Evolutionary conservation across 2,888 invertebrate species (phyloP).

Genomic region (Parascotia fuliginaria): DNA sequence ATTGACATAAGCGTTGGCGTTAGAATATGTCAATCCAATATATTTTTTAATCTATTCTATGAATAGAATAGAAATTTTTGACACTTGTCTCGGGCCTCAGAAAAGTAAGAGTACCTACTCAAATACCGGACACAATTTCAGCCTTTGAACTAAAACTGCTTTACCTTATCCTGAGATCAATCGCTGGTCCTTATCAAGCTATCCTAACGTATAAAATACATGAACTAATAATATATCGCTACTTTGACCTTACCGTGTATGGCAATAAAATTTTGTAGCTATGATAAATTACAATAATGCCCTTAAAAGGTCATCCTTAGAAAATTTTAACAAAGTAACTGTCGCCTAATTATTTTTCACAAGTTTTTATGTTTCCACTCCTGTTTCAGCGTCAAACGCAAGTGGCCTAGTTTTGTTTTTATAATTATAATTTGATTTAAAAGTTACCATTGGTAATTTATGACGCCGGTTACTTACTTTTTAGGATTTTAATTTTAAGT

Average conservation of each 20-base stretch:
- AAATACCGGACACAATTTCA: no score
- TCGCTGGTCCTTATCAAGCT: no score
- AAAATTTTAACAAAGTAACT: slow-evolving; percentile 30
- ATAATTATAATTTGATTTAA: slow-evolving; percentile 34
- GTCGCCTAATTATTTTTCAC: slow-evolving; percentile 33
- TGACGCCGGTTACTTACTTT: slow-evolving; percentile 14
- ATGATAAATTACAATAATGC: slow-evolving; percentile 27
- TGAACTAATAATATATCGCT: no score
- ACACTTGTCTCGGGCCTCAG: no score
- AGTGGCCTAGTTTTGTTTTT: slow-evolving; percentile 33
- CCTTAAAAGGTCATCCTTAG: slow-evolving; percentile 19
- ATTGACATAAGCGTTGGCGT: no score
- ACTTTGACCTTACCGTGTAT: not conserved
- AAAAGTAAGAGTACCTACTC: no score
- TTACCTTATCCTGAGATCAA: no score
- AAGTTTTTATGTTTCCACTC: slow-evolving; percentile 37
- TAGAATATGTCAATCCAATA: no score
- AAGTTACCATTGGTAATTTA: slow-evolving; percentile 28
- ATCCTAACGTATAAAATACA: no score
- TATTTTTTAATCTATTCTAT: no score
- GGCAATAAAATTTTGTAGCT: slow-evolving; percentile 11
- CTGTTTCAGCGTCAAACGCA: slow-evolving; percentile 34
- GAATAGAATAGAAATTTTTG: no score
- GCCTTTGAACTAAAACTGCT: no score
- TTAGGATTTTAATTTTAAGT: slow-evolving; percentile 3